Conservation (phyloP, 2,797 vertebrate species). For the Manis pentadactyla region DNA sequence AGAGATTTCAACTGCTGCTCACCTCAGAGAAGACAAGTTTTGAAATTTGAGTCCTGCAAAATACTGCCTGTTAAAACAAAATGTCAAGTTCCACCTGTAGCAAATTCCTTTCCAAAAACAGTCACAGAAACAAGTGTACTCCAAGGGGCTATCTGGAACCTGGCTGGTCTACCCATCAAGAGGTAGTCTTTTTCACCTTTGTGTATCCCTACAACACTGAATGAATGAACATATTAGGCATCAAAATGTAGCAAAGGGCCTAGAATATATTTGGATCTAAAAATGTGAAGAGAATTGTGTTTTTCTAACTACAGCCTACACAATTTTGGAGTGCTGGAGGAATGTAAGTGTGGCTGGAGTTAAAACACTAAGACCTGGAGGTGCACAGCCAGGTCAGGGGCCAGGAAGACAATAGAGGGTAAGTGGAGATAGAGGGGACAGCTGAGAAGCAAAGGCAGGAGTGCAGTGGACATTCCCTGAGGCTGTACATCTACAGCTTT, state of each 20-base stretch:
- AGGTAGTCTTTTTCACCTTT: neutral
- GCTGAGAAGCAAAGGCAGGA: neutral
- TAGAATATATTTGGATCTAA: neutral
- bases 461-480: neutral
- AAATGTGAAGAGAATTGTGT: neutral
- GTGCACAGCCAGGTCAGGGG: neutral
- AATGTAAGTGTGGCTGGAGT: neutral
- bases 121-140: neutral
- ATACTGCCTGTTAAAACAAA: neutral
- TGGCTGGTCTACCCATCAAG: neutral
- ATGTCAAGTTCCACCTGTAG: neutral
- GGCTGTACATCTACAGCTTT: neutral
- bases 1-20: neutral
- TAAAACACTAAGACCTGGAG: neutral
- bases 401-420: neutral
- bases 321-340: neutral
- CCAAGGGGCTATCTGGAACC: neutral
- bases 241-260: neutral
- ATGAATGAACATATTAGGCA: neutral
- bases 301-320: neutral
- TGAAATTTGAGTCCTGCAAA: neutral
- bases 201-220: neutral
- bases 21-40: neutral
- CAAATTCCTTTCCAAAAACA: neutral
- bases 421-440: neutral